Conservation (phyloP, 2,797 vertebrate species). For the Borostomias antarcticus region DNA sequence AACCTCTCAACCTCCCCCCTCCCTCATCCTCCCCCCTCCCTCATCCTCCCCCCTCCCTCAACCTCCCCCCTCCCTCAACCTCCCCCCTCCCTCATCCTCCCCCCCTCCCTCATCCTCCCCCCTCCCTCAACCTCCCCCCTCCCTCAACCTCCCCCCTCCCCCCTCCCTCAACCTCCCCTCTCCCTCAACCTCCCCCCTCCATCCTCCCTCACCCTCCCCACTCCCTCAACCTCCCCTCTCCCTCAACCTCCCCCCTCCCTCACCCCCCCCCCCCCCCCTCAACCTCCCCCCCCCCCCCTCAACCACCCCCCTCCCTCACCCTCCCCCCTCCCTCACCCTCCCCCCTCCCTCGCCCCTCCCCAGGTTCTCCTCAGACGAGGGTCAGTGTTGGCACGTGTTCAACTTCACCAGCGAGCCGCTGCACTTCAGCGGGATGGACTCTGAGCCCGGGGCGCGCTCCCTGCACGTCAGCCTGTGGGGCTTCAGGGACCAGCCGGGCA, state of each 20-base stretch:
- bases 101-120: background rate
- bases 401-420: conserved; percentile 82
- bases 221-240: background rate
- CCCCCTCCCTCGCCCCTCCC: conserved; percentile 3
- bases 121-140: background rate
- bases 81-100: background rate
- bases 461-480: conserved; percentile 95
- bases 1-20: too few relatives aligned
- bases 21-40: too few relatives aligned
- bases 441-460: conserved; percentile 89
- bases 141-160: background rate
- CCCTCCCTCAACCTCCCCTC: background rate
- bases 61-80: background rate
- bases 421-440: conserved; percentile 89
- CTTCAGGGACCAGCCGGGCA: conserved; percentile 78
- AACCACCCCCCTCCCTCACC: too few relatives aligned
- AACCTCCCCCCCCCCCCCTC: too few relatives aligned
- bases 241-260: background rate
- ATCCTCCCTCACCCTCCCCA: background rate
- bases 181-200: too few relatives aligned
- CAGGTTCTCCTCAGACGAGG: conserved; percentile 96
- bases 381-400: conserved; percentile 89
- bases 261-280: background rate
- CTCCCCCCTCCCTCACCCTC: background rate
- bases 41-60: background rate